Evolutionary conservation across 2,113 vertebrate genomes (phyloP).

Genomic region (Cyprinodon variegatus): DNA sequence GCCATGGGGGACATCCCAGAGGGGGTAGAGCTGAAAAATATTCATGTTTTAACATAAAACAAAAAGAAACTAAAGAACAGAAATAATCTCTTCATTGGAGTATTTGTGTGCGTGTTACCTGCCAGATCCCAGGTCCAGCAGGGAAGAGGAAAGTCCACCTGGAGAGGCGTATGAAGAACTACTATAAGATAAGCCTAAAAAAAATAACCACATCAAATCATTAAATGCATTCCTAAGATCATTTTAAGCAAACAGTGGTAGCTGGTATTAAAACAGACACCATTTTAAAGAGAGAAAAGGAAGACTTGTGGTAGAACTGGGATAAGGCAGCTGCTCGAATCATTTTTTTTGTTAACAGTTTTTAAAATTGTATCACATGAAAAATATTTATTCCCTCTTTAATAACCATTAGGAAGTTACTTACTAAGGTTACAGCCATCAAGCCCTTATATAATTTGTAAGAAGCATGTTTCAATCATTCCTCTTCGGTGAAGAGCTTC

Average conservation of each 20-base stretch:
- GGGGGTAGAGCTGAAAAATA: slow-evolving; percentile 83
- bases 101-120: slow-evolving; percentile 81
- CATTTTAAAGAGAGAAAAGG: slow-evolving; percentile 1
- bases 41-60: slow-evolving; percentile 32
- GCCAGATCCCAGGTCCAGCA: slow-evolving; percentile 91
- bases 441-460: background rate
- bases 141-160: slow-evolving; percentile 65
- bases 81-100: background rate
- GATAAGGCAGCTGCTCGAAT: slow-evolving; percentile 12
- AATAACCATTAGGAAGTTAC: too few species aligned
- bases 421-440: background rate
- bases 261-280: background rate
- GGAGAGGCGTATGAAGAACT: slow-evolving; percentile 61
- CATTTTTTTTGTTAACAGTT: background rate
- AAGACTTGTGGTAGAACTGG: background rate
- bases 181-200: slow-evolving; percentile 63
- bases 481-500: too few species aligned
- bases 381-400: too few species aligned
- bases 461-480: too few species aligned
- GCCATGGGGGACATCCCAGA: slow-evolving; percentile 87
- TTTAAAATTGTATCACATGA: too few species aligned
- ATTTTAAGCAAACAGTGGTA: background rate
- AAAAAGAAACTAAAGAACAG: background rate
- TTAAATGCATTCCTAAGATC: background rate
- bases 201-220: slow-evolving; percentile 8